These are phyloP conservation scores for Cylloceria caligata DNA, from an alignment of 2,888 invertebrate genomes.

Conservation along the genomic window DNA sequence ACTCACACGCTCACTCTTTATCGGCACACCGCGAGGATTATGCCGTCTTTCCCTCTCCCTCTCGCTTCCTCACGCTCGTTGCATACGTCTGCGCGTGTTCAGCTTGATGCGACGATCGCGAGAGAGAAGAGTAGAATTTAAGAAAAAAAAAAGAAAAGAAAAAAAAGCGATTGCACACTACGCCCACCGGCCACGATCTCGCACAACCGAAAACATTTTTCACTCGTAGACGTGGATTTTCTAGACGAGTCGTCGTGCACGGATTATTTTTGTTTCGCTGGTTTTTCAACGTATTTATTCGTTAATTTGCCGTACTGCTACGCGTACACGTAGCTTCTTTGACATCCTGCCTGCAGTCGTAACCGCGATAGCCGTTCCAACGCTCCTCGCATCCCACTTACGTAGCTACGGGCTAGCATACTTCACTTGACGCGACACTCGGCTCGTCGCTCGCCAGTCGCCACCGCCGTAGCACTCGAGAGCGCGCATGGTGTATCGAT, in stretches of 20 bases:
- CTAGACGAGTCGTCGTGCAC: constrained; percentile 8
- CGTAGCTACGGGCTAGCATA: constrained; percentile 51
- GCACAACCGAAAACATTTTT: constrained; percentile 72
- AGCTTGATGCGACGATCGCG: constrained; percentile 66
- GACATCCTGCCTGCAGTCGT: constrained; percentile 69
- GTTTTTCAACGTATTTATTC: constrained; percentile 2
- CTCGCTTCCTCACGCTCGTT: constrained; percentile 60
- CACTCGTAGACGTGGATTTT: constrained; percentile 58
- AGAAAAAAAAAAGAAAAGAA: constrained; percentile 34
- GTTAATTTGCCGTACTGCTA: constrained; percentile 20
- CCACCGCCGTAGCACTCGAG: constrained; percentile 61
- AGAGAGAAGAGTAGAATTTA: constrained; percentile 24
- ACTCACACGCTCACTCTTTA: constrained; percentile 41
- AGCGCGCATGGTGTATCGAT: constrained; percentile 71
- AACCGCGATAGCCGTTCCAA: constrained; percentile 65
- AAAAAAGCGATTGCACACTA: constrained; percentile 61
- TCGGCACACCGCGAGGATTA: constrained; percentile 47
- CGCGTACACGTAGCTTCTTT: constrained; percentile 62
- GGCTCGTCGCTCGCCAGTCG: constrained; percentile 26
- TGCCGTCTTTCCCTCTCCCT: constrained; percentile 45
- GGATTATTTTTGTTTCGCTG: neutral
- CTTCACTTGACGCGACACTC: constrained; percentile 62
- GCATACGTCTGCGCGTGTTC: constrained; percentile 67
- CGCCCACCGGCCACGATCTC: constrained; percentile 73
- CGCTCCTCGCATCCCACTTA: constrained; percentile 64